phyloP scores from a whole-genome alignment of 1,140 invertebrate species.

The Calliphora vicina region DNA sequence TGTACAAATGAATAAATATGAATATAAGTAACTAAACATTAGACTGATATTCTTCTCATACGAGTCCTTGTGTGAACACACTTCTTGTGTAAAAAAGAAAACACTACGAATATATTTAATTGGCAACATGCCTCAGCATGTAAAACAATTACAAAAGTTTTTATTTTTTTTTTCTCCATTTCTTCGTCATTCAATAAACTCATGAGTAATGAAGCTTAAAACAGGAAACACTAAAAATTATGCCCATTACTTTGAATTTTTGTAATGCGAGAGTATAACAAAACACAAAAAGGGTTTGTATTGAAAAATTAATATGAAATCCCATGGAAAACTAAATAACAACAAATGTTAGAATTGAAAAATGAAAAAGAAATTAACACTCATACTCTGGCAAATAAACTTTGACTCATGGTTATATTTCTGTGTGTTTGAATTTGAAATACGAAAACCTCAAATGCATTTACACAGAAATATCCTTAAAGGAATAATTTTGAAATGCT shows the following conservation, averaged over 20 bases:
- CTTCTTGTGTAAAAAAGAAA: too few relatives aligned
- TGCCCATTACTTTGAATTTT: constrained; percentile 9
- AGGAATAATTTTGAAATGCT: background rate
- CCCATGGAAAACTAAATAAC: background rate
- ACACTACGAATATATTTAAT: background rate
- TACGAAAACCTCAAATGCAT: background rate
- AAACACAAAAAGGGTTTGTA: constrained; percentile 36
- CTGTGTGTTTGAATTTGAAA: too few relatives aligned
- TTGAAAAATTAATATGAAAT: background rate
- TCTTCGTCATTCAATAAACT: background rate
- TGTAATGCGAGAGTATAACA: constrained; percentile 24
- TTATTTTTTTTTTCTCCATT: too few relatives aligned
- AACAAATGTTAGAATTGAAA: background rate
- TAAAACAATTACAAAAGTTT: background rate
- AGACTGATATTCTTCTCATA: too few relatives aligned
- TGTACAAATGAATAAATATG: too few relatives aligned
- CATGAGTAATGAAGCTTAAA: constrained; percentile 13
- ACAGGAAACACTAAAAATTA: constrained; percentile 1
- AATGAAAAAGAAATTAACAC: background rate
- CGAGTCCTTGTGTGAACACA: too few relatives aligned
- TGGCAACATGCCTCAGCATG: background rate
- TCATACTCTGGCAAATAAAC: background rate
- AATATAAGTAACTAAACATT: too few relatives aligned
- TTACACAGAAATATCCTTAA: background rate
- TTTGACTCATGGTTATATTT: background rate